Percentiles rank a stretch among this genome's conserved stretches.
phyloP scores from a whole-genome alignment of 2,888 invertebrate species.

The Sussaba pulchella region DNA sequence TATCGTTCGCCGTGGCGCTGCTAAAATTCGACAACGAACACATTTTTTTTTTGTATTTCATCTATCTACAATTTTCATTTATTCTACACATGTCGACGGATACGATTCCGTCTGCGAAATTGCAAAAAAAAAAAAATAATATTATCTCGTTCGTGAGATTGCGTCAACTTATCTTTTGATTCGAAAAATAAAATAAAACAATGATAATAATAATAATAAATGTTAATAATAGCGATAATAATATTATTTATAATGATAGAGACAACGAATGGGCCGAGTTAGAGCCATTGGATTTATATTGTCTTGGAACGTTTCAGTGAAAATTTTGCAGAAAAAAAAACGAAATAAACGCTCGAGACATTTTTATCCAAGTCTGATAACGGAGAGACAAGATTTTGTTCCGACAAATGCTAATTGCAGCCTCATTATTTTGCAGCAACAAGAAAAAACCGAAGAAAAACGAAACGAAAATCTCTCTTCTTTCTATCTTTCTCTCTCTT shows the following conservation, averaged over 20 bases:
- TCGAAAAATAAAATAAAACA: constrained; percentile 30
- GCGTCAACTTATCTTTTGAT: constrained; percentile 37
- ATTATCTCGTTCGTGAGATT: constrained; percentile 35
- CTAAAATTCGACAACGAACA: constrained; percentile 48
- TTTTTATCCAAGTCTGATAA: constrained; percentile 10
- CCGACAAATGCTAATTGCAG: constrained; percentile 43
- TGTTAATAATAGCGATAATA: no score
- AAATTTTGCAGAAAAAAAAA: constrained; percentile 7
- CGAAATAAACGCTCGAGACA: constrained; percentile 17
- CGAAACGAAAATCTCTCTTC: not conserved
- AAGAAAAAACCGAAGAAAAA: not conserved
- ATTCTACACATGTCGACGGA: constrained; percentile 35
- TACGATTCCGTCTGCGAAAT: not conserved
- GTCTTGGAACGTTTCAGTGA: constrained; percentile 24
- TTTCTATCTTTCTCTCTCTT: constrained; percentile 13
- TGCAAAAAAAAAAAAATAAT: constrained; percentile 60
- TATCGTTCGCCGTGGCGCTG: constrained; percentile 4
- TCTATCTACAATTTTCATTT: constrained; percentile 56
- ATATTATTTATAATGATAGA: no score
- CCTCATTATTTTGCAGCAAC: constrained; percentile 31
- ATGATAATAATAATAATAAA: no score
- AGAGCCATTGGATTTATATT: constrained; percentile 43
- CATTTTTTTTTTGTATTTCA: constrained; percentile 4
- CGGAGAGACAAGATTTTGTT: constrained; percentile 23
- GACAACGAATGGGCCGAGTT: no score